phyloP scores from a whole-genome alignment of 2,113 vertebrate species.

The Caracal caracal region DNA sequence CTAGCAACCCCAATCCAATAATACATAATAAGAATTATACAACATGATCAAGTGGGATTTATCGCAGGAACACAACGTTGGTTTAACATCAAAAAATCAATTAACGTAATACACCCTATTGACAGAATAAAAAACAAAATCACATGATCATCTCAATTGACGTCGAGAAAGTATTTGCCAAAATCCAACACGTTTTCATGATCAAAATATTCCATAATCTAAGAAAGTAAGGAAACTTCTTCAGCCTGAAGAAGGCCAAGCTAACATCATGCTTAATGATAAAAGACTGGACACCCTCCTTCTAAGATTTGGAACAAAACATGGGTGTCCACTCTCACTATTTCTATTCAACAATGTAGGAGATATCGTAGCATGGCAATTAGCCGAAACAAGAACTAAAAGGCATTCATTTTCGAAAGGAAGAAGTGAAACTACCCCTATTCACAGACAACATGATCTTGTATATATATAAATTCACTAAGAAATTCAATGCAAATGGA shows the following conservation, averaged over 20 bases:
- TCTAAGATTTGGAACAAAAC: neutral
- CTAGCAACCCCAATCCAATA: neutral
- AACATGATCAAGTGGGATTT: neutral
- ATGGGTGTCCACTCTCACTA: neutral
- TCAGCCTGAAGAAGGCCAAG: neutral
- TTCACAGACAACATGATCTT: neutral
- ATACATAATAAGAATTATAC: neutral
- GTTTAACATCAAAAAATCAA: neutral
- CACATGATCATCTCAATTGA: neutral
- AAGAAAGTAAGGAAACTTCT: neutral
- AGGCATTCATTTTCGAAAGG: neutral
- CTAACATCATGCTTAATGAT: neutral
- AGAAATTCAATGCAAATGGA: neutral
- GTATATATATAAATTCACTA: neutral
- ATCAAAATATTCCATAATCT: neutral
- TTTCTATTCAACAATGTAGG: neutral
- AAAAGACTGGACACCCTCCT: neutral
- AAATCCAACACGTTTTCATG: neutral
- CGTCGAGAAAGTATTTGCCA: neutral
- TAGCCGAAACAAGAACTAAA: neutral
- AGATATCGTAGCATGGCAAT: neutral
- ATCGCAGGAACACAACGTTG: neutral
- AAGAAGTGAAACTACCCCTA: neutral
- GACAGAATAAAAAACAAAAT: neutral
- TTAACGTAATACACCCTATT: neutral